Percentiles rank a stretch among this genome's conserved stretches.
These are phyloP conservation scores for Takifugu bimaculatus DNA, from an alignment of 2,113 vertebrate species.

Conservation along the genomic window DNA sequence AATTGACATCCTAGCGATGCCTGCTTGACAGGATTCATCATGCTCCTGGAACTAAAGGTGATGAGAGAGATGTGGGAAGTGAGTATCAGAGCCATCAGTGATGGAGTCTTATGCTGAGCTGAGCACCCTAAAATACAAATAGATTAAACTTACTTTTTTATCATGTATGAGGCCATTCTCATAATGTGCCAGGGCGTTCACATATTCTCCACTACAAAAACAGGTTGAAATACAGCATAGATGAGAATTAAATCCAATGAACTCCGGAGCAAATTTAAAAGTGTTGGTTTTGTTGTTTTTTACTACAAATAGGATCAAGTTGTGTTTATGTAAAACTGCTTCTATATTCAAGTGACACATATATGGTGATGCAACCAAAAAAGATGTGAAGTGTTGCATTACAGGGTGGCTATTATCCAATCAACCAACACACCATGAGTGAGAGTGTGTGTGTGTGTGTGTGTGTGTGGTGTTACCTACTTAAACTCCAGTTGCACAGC, in stretches of 20 bases:
- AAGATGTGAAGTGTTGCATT: too few species aligned
- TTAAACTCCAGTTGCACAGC: slow-evolving; percentile 91
- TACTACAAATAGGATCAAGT: too few species aligned
- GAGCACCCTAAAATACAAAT: background rate
- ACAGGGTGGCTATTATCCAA: too few species aligned
- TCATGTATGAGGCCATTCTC: slow-evolving; percentile 90
- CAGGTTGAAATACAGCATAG: background rate
- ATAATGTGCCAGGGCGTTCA: slow-evolving; percentile 92
- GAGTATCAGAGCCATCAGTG: background rate
- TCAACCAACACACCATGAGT: background rate
- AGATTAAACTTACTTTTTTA: slow-evolving; percentile 77
- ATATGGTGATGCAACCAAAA: too few species aligned
- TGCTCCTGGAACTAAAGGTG: slow-evolving; percentile 81
- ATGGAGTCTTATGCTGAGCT: background rate
- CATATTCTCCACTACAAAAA: slow-evolving; percentile 86
- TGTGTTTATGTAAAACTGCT: background rate
- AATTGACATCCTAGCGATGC: slow-evolving; percentile 92
- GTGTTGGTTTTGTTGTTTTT: too few species aligned
- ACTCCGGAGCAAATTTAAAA: background rate
- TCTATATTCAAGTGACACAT: background rate
- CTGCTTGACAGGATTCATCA: slow-evolving; percentile 87
- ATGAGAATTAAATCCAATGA: background rate
- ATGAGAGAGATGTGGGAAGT: background rate
- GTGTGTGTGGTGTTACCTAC: slow-evolving; percentile 71
- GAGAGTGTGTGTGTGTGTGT: background rate